These are phyloP conservation scores for Rhynchotus rufescens DNA, from an alignment of 2,797 vertebrate genomes.

Conservation along the genomic window DNA sequence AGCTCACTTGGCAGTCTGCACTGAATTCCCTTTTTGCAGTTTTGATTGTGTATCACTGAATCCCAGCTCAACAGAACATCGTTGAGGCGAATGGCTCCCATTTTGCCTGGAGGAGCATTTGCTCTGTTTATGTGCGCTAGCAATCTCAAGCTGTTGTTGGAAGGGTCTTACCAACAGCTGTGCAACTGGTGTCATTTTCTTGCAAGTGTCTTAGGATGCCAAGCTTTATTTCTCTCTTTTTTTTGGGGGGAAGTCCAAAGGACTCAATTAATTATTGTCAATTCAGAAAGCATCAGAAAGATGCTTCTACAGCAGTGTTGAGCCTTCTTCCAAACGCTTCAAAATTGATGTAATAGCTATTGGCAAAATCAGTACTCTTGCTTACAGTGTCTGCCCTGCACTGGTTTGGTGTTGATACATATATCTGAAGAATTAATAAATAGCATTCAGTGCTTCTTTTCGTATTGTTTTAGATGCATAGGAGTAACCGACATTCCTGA, in stretches of 20 bases:
- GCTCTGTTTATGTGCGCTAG: background rate
- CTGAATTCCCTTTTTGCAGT: background rate
- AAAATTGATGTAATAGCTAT: background rate
- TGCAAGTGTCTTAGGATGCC: background rate
- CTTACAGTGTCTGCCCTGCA: background rate
- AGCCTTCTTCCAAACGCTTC: background rate
- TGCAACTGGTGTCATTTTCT: background rate
- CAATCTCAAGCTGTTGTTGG: background rate
- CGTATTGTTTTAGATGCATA: background rate
- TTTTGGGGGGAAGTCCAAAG: fast-evolving
- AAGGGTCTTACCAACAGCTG: background rate
- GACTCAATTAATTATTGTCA: background rate
- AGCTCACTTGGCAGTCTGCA: background rate
- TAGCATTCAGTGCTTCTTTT: background rate
- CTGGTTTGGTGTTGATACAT: background rate
- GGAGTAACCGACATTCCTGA: background rate
- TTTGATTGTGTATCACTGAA: background rate
- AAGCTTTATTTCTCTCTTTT: background rate
- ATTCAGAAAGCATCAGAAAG: background rate
- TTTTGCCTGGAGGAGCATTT: background rate
- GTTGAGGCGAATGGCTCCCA: background rate
- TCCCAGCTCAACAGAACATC: background rate
- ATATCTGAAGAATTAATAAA: background rate
- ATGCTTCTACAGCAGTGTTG: background rate
- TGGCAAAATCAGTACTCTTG: background rate